Percentiles rank a stretch among this genome's conserved stretches.
Evolutionary conservation across 1,140 invertebrate species (phyloP).

Genomic region (Piezodorus guildinii): DNA sequence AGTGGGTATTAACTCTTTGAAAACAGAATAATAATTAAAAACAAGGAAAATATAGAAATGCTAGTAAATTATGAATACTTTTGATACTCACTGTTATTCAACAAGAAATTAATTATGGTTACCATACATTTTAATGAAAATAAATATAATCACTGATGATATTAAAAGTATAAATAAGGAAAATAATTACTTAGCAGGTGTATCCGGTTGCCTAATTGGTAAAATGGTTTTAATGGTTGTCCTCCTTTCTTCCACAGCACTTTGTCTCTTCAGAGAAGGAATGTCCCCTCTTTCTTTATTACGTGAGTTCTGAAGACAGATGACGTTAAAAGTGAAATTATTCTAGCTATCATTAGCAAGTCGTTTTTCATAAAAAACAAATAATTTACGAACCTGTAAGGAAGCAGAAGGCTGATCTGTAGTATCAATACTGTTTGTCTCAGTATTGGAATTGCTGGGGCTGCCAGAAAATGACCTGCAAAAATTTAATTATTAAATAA

Average conservation of each 20-base stretch:
- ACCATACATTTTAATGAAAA: no score
- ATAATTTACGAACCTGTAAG: background rate
- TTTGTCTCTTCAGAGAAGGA: background rate
- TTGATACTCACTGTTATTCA: no score
- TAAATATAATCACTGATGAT: background rate
- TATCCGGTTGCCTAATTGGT: conserved; percentile 34
- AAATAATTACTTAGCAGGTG: conserved; percentile 11
- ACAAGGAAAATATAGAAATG: no score
- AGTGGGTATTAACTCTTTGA: no score
- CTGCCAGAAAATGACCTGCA: background rate
- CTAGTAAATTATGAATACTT: no score
- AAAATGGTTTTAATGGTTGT: conserved; percentile 40
- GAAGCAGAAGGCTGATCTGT: background rate
- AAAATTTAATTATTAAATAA: background rate
- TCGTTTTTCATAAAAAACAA: background rate
- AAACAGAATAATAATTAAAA: no score
- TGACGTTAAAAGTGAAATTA: no score
- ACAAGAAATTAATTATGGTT: no score
- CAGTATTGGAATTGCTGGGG: background rate
- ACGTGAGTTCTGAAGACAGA: no score
- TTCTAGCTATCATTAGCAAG: no score
- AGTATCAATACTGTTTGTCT: background rate
- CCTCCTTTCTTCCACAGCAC: conserved; percentile 16
- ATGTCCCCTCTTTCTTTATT: background rate
- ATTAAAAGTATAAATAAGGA: background rate